Conservation (phyloP, 2,797 vertebrate species). For the Acomys russatus region DNA sequence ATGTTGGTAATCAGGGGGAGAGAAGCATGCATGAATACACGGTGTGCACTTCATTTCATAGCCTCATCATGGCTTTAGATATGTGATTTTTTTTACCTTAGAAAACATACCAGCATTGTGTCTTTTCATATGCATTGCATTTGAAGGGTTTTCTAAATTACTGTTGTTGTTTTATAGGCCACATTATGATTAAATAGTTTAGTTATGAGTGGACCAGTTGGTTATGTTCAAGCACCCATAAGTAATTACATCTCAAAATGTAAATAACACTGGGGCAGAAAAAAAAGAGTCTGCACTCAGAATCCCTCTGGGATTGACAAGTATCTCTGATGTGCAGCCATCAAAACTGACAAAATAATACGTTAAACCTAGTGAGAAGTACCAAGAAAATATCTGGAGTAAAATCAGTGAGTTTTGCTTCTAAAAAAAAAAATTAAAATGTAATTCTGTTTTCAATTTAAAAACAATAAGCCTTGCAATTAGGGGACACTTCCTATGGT, state of each 20-base stretch:
- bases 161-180: background rate
- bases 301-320: background rate
- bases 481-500: background rate
- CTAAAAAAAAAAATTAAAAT: conserved; percentile 36
- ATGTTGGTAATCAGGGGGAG: conserved; percentile 72
- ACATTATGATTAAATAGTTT: conserved; percentile 27
- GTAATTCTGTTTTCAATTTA: conserved; percentile 73
- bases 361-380: background rate
- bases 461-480: background rate
- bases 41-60: conserved; percentile 77
- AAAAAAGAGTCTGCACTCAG: conserved; percentile 4
- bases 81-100: conserved; percentile 71
- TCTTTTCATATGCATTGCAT: background rate
- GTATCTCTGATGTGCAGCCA: conserved; percentile 9
- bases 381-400: conserved; percentile 61
- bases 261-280: background rate
- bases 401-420: conserved; percentile 33
- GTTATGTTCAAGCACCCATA: conserved; percentile 40
- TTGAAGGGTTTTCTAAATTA: background rate
- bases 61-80: background rate
- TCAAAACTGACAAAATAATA: conserved; percentile 10
- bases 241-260: conserved; percentile 50
- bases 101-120: conserved; percentile 71
- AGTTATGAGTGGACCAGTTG: background rate
- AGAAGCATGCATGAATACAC: conserved; percentile 68